These are phyloP conservation scores for Argynnis bischoffii DNA, from an alignment of 2,888 invertebrate species.

Conservation along the genomic window DNA sequence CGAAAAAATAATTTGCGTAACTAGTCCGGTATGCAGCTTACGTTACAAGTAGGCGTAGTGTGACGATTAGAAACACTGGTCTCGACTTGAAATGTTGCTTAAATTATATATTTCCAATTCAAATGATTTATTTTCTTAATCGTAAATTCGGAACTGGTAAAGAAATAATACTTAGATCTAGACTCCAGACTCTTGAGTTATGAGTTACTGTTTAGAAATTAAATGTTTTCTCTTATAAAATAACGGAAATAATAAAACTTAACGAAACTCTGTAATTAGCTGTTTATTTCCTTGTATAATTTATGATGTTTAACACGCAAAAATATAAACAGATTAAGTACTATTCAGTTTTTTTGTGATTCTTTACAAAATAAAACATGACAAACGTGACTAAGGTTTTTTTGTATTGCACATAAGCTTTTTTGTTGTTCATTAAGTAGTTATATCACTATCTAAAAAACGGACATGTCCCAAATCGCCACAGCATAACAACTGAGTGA, in stretches of 20 bases:
- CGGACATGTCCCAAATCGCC: conserved; percentile 32
- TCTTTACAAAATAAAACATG: no score
- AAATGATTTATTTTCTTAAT: conserved; percentile 9
- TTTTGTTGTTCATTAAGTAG: not conserved
- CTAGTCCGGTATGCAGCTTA: conserved; percentile 28
- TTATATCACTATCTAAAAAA: conserved; percentile 5
- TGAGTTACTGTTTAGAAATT: no score
- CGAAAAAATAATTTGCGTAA: conserved; percentile 35
- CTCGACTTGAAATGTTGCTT: conserved; percentile 9
- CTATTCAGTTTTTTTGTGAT: no score
- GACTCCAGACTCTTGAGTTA: no score
- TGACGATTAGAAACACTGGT: conserved; percentile 11
- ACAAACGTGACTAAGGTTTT: not conserved
- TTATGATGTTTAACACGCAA: no score
- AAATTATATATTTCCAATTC: conserved; percentile 13
- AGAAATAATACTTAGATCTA: not conserved
- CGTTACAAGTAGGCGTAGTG: conserved; percentile 19
- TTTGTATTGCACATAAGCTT: not conserved
- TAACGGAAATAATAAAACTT: no score
- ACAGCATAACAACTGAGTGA: conserved; percentile 17
- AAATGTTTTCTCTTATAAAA: no score
- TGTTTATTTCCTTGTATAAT: no score
- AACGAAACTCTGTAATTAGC: no score
- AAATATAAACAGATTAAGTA: no score
- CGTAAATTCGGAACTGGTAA: not conserved